Conservation (phyloP, 2,113 vertebrate species). For the Carassius gibelio region DNA sequence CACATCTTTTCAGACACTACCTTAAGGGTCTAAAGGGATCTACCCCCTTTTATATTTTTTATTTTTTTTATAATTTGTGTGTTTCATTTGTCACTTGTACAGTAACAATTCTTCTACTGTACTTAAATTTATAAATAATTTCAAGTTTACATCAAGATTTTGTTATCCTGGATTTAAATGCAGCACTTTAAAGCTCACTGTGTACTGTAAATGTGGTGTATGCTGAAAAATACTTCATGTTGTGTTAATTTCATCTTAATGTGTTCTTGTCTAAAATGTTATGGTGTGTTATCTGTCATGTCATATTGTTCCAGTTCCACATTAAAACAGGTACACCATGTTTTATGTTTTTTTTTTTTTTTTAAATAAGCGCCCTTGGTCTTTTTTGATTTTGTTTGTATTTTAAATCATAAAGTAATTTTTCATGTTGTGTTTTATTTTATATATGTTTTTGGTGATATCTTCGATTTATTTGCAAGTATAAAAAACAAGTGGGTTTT, state of each 20-base stretch:
- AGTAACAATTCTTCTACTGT: not conserved
- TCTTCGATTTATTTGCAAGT: not conserved
- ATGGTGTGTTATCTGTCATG: not conserved
- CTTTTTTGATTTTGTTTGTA: too few relatives aligned
- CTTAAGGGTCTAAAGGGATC: not conserved
- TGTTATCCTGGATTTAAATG: not conserved
- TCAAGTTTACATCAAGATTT: not conserved
- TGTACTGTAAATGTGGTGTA: slow-evolving; percentile 1
- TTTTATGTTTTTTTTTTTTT: too few relatives aligned
- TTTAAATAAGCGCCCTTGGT: too few relatives aligned
- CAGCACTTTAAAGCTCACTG: slow-evolving; percentile 32
- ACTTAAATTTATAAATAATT: not conserved
- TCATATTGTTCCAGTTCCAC: not conserved
- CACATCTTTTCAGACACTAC: too few relatives aligned
- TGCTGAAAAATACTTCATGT: not conserved
- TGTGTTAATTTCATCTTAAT: not conserved
- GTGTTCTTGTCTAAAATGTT: not conserved
- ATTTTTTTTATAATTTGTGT: not conserved
- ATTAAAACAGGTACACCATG: not conserved
- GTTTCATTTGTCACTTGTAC: not conserved
- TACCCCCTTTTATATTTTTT: not conserved
- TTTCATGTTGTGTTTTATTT: not conserved
- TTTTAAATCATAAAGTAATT: not conserved
- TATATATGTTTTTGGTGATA: not conserved
- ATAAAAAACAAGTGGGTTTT: not conserved